Percentiles rank a stretch among this genome's conserved stretches.
These are phyloP conservation scores for Alouatta caraya DNA, from an alignment of 2,797 vertebrate species.

Conservation along the genomic window DNA sequence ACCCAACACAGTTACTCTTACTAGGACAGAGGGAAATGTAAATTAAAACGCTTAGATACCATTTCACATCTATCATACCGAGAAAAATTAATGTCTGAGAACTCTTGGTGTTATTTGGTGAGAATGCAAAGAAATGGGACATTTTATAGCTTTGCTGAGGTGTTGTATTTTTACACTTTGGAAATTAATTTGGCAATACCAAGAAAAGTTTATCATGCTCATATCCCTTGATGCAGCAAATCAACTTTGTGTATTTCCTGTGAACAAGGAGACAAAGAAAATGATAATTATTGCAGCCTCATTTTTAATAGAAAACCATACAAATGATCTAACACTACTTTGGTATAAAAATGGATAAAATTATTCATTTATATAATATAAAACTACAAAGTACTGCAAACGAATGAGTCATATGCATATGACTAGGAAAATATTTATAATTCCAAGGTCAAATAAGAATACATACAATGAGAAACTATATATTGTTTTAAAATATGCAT, in stretches of 20 bases:
- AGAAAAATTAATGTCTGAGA: not conserved
- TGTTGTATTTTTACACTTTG: not conserved
- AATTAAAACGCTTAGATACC: not conserved
- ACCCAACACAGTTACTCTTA: not conserved
- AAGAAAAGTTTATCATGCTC: not conserved
- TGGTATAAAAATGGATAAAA: not conserved
- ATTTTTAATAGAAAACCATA: not conserved
- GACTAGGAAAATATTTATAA: not conserved
- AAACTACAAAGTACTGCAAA: not conserved
- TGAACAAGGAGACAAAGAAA: not conserved
- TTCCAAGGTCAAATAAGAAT: not conserved
- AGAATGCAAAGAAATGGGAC: not conserved
- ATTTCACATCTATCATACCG: not conserved
- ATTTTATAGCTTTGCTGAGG: not conserved
- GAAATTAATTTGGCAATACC: not conserved
- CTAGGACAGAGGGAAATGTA: not conserved
- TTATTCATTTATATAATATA: not conserved
- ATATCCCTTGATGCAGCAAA: slow-evolving; percentile 19
- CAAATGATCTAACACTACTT: not conserved
- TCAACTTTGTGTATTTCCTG: not conserved
- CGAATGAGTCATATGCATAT: not conserved
- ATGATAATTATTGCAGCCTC: not conserved
- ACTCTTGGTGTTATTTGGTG: not conserved
- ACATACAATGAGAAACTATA: not conserved
- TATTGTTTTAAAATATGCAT: not conserved